Conservation (phyloP, 1,140 invertebrate species). For the Vanessa tameamea region DNA sequence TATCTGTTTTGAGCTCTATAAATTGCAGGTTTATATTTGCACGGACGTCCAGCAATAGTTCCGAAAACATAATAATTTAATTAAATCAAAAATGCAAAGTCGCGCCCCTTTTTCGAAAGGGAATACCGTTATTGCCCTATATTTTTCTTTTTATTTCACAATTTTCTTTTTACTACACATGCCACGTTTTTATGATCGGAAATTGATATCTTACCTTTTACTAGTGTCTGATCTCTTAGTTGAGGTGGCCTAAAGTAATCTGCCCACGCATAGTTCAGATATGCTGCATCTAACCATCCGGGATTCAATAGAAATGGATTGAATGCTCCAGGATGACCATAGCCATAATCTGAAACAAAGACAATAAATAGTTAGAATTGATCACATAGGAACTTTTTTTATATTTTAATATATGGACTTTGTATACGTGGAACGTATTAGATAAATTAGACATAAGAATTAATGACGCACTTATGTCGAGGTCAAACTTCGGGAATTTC, state of each 20-base stretch:
- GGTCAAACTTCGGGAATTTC: slow-evolving; percentile 46
- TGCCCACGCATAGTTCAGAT: slow-evolving; percentile 87
- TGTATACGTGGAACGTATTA: too few relatives aligned
- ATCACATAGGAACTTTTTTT: too few relatives aligned
- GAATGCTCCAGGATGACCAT: slow-evolving; percentile 85
- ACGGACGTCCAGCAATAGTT: not conserved
- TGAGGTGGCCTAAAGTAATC: slow-evolving; percentile 83
- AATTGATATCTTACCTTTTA: slow-evolving; percentile 80
- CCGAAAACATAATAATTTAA: not conserved
- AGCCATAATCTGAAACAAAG: slow-evolving; percentile 85
- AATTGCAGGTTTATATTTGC: slow-evolving; percentile 12
- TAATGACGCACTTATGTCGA: slow-evolving; percentile 13
- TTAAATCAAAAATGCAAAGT: not conserved
- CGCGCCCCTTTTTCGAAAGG: not conserved
- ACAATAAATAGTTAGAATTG: slow-evolving; percentile 27
- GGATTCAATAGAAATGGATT: slow-evolving; percentile 87
- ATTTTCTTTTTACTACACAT: slow-evolving; percentile 41
- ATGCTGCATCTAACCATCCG: slow-evolving; percentile 88
- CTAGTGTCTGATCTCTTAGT: slow-evolving; percentile 77
- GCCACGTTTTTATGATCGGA: not conserved
- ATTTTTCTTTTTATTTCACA: not conserved
- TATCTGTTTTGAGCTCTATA: slow-evolving; percentile 27
- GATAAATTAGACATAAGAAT: not conserved
- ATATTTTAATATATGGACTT: too few relatives aligned
- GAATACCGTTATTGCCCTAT: not conserved